Percentiles rank a stretch among this genome's conserved stretches.
Conservation (phyloP, 2,113 vertebrate genomes). For the Acanthisitta chloris region DNA sequence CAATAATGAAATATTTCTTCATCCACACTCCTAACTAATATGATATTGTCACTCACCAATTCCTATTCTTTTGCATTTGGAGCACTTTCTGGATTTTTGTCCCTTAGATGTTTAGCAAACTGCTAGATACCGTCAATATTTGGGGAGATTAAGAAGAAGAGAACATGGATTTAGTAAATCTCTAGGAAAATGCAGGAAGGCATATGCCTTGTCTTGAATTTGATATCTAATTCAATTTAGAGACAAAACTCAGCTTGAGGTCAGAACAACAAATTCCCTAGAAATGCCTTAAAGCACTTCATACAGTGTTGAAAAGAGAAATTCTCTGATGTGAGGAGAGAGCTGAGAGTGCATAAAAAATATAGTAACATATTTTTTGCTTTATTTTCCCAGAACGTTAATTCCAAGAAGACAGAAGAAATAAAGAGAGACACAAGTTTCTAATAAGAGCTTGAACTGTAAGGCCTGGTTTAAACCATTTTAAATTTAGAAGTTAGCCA, state of each 20-base stretch:
- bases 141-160: not conserved
- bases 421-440: not conserved
- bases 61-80: not conserved
- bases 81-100: not conserved
- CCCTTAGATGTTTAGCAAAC: not conserved
- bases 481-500: not conserved
- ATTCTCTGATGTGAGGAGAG: not conserved
- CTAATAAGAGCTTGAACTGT: not conserved
- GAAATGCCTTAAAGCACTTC: not conserved
- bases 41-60: not conserved
- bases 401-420: not conserved
- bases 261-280: not conserved
- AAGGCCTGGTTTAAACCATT: not conserved
- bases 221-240: not conserved
- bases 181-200: not conserved
- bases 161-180: not conserved
- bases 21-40: rapidly evolving
- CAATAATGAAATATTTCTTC: not conserved
- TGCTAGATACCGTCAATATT: not conserved
- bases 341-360: not conserved
- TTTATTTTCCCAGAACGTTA: not conserved
- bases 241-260: not conserved
- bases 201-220: not conserved
- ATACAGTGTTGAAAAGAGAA: not conserved
- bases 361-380: not conserved